Percentiles rank a stretch among this genome's conserved stretches.
Conservation (phyloP, 2,888 invertebrate species). For the Eucera pruinosa region DNA sequence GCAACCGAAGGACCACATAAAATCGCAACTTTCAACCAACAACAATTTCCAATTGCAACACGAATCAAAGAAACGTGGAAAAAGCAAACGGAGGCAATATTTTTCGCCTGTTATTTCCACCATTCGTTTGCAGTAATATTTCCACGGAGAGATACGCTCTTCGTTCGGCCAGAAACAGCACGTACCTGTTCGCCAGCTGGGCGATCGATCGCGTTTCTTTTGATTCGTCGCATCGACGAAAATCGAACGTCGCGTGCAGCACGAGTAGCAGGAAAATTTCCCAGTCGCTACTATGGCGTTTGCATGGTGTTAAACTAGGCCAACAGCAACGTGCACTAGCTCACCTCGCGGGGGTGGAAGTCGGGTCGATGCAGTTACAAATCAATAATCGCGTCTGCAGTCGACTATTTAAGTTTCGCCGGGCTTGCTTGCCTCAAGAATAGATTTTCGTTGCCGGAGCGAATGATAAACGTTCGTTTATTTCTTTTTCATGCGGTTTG, state of each 20-base stretch:
- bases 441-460: slow-evolving; percentile 38
- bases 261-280: slow-evolving; percentile 7
- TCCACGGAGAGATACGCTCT: not conserved
- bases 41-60: not conserved
- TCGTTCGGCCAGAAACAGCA: slow-evolving; percentile 14
- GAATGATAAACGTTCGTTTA: not conserved
- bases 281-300: slow-evolving; percentile 32
- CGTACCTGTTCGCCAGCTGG: not conserved
- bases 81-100: not conserved
- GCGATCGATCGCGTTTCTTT: slow-evolving; percentile 35
- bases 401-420: slow-evolving; percentile 63
- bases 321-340: slow-evolving; percentile 66
- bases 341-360: slow-evolving; percentile 65
- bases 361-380: slow-evolving; percentile 65
- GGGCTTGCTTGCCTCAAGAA: slow-evolving; percentile 62
- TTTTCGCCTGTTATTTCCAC: slow-evolving; percentile 24
- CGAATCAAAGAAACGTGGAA: not conserved
- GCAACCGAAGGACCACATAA: no score
- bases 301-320: slow-evolving; percentile 71
- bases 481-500: not conserved
- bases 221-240: slow-evolving; percentile 21
- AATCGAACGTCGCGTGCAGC: slow-evolving; percentile 32
- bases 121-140: slow-evolving; percentile 7
- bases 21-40: not conserved
- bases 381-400: slow-evolving; percentile 67